Conservation (phyloP, 2,888 invertebrate species). For the Stratiomys singularior region DNA sequence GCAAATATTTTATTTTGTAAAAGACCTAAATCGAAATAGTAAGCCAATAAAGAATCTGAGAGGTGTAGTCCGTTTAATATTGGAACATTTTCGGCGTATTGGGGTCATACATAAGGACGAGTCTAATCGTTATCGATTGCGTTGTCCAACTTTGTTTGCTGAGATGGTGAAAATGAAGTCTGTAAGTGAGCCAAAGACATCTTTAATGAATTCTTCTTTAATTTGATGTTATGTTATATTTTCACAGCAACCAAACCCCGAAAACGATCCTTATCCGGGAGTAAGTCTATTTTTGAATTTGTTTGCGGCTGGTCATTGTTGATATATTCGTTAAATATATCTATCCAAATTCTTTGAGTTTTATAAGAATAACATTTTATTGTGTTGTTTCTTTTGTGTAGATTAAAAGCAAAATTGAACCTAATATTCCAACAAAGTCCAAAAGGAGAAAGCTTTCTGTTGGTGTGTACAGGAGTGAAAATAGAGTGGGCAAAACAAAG, state of each 20-base stretch:
- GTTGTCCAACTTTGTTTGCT: not conserved
- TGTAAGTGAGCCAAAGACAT: not conserved
- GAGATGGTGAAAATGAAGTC: not conserved
- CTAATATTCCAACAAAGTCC: not conserved
- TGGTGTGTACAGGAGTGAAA: not conserved
- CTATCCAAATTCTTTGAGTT: no score
- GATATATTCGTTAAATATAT: no score
- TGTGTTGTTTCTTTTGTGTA: not conserved
- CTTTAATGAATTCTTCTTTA: no score
- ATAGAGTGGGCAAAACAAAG: not conserved
- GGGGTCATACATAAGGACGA: slow-evolving; percentile 6
- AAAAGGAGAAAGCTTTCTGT: not conserved
- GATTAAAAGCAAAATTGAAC: not conserved
- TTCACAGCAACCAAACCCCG: no score
- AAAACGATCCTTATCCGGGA: no score
- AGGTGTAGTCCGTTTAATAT: not conserved
- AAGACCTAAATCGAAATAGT: not conserved
- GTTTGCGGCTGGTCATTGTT: not conserved
- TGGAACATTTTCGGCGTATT: not conserved
- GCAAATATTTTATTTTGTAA: not conserved
- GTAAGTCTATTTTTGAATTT: no score
- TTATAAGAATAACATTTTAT: no score
- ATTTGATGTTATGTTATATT: no score
- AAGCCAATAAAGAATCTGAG: not conserved
- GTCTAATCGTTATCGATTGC: not conserved